A percentile compares a stretch with the other conserved stretches of the same genome.
Conservation (phyloP, 92 coral and sea anemone genomes). For the Porites rus region DNA sequence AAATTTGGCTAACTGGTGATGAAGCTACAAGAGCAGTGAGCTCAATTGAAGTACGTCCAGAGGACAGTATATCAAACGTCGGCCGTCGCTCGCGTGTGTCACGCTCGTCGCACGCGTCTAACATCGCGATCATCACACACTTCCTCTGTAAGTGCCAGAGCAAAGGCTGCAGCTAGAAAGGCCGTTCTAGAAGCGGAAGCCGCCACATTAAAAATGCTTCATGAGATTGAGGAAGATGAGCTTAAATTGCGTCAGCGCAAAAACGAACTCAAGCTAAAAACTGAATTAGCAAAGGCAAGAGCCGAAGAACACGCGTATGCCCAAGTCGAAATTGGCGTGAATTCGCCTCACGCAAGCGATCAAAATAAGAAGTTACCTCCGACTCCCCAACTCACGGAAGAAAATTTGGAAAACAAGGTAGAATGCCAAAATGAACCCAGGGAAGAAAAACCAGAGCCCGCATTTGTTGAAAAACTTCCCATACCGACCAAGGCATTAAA, state of each 20-base stretch:
- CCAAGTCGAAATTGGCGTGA: background rate
- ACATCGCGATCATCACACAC: conserved; percentile 1
- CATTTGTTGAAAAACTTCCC: too few relatives aligned
- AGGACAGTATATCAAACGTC: conserved; percentile 52
- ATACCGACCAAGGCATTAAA: too few relatives aligned
- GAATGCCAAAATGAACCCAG: too few relatives aligned
- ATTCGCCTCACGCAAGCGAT: too few relatives aligned
- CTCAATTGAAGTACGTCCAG: conserved; percentile 29
- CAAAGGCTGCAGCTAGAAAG: conserved; percentile 44
- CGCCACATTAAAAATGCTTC: conserved; percentile 20
- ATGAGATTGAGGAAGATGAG: conserved; percentile 46
- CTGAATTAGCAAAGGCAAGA: conserved; percentile 46
- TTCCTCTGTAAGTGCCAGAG: conserved; percentile 41
- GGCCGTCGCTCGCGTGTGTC: background rate
- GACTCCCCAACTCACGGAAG: too few relatives aligned
- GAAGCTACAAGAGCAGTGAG: conserved; percentile 7
- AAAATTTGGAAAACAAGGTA: too few relatives aligned
- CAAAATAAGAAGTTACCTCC: too few relatives aligned
- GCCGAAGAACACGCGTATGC: conserved; percentile 61
- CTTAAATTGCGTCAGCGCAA: conserved; percentile 28
- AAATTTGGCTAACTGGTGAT: conserved; percentile 38
- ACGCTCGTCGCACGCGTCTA: background rate
- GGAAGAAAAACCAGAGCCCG: too few relatives aligned
- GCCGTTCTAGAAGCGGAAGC: conserved; percentile 46
- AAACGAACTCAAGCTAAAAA: conserved; percentile 8